Conservation (phyloP, 2,888 invertebrate species). For the Hyalella azteca region DNA sequence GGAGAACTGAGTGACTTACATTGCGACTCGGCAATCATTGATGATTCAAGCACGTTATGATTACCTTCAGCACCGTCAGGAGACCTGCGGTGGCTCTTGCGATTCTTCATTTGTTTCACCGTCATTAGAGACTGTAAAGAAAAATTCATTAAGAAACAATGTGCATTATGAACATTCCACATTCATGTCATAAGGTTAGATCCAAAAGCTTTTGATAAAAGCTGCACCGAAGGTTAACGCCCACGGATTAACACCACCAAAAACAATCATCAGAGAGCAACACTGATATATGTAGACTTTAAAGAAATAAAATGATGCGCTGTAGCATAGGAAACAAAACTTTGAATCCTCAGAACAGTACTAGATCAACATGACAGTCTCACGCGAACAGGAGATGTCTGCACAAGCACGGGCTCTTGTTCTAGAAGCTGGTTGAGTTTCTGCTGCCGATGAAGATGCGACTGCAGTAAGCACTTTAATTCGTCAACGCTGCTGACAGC, state of each 20-base stretch:
- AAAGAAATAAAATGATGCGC: too few relatives aligned
- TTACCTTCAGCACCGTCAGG: constrained; percentile 20
- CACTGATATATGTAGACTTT: too few relatives aligned
- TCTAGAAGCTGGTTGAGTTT: constrained; percentile 18
- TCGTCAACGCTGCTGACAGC: background rate
- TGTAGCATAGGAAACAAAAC: too few relatives aligned
- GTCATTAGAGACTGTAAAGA: background rate
- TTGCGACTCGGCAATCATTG: background rate
- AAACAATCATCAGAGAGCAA: too few relatives aligned
- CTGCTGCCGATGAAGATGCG: constrained; percentile 17
- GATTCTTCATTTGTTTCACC: background rate
- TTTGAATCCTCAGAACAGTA: too few relatives aligned
- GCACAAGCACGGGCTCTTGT: background rate
- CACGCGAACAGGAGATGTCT: background rate
- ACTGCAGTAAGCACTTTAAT: background rate
- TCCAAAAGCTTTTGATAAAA: too few relatives aligned
- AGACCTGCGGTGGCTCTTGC: constrained; percentile 29
- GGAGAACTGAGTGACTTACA: background rate
- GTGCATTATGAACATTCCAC: too few relatives aligned
- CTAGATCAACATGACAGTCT: too few relatives aligned
- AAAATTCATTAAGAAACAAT: too few relatives aligned
- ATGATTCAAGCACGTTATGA: background rate
- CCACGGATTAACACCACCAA: too few relatives aligned
- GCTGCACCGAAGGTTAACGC: too few relatives aligned
- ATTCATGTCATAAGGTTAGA: too few relatives aligned